Base-by-base conservation (phyloP, 92 coral and sea anemone genomes). In the Epizoanthus scotinus region DNA sequence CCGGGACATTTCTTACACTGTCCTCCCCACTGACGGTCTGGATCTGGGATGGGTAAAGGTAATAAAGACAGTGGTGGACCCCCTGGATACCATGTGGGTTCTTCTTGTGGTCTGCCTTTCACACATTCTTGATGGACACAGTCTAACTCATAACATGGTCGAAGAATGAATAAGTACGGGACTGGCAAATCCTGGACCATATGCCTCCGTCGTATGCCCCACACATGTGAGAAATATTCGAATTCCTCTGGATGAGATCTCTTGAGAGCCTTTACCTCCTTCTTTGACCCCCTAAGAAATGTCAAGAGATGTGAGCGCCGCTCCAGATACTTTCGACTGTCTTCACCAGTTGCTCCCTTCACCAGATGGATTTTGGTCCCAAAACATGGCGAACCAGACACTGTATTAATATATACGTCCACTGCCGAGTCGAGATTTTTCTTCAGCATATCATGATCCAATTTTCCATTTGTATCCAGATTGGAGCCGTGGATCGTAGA, bases 201-300 rank as follows among this genome's bases (percentile, higher is more conserved):
- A 78, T 86, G 90, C 27, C 86, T 82, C 42, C 74, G 71, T 57
- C 88, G 79, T 54, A 90, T 65, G 14, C 84, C 74, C 87, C 90
- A 89, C 57, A 89, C 74, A 38, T 84, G 81, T 1, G 67, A 24
- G 66, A 88, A 79, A 70, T 83, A 72, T 36, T 59, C 67, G 55
- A 65, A 85, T 67, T 85, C 81, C 8, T 81, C 82, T 58, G 90
- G 90, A 28, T 73, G 58, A 40, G 61, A 70, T 2, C 44, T 71
- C 65, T 86, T 44, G 15, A 86, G 56, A 27, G 42, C 70, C 70
- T 47, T 1, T 34, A 77, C 78, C 8, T 60, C 68, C 62, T 84
- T 78, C 40, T 84, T 77, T 21, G 79, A 14, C 59, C 88, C 84
- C 68, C 67, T 81, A 20, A 42, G 49, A 42, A 42, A 42, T 42